Conservation (phyloP, 35 echinoderm and acorn worm genomes). For the Eucidaris tribuloides region DNA sequence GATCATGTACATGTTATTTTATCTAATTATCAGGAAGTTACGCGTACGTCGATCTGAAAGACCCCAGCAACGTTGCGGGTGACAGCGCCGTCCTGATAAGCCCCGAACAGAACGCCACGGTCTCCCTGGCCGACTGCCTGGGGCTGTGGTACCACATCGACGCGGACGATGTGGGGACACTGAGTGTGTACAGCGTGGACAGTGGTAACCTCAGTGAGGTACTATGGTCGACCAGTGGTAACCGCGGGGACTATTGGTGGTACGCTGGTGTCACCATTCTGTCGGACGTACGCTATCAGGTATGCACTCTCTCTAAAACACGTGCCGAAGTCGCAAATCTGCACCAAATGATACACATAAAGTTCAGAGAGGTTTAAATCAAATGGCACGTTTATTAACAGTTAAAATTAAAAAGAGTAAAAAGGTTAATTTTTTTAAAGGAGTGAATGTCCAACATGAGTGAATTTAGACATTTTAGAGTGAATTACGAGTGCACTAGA, state of each 20-base stretch:
- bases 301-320: no score
- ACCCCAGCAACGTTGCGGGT: not conserved
- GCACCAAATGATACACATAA: no score
- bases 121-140: conserved; percentile 32
- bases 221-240: conserved; percentile 5
- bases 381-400: no score
- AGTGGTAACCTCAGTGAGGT: not conserved
- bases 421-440: no score
- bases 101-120: conserved; percentile 6
- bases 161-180: not conserved
- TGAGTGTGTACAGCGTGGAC: not conserved
- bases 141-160: conserved; percentile 81
- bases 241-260: conserved; percentile 23
- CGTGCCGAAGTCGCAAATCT: no score
- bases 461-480: no score
- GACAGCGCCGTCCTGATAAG: conserved; percentile 68
- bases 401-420: no score
- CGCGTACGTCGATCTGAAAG: conserved; percentile 39
- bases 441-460: no score
- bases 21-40: no score
- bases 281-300: not conserved
- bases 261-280: not conserved
- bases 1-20: no score
- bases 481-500: no score
- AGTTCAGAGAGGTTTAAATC: no score